A percentile compares a stretch with the other conserved stretches of the same genome.
phyloP scores from a whole-genome alignment of 2,888 invertebrate genomes.

The Baronia brevicornis region DNA sequence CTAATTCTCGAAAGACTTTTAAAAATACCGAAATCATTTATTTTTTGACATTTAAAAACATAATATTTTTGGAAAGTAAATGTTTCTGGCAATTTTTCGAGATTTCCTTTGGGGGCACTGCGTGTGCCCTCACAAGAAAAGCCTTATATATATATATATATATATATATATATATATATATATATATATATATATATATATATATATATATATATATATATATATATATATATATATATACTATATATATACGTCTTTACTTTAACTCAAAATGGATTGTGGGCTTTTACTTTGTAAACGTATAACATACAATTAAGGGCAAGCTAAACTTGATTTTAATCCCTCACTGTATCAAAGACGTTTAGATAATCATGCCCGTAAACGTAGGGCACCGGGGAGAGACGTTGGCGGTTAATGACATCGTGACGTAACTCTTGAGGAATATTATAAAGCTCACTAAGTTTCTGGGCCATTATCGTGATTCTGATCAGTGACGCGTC shows the following conservation, averaged over 20 bases:
- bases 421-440: slow-evolving; percentile 54
- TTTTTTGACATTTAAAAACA: too few relatives aligned
- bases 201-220: too few relatives aligned
- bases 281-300: slow-evolving; percentile 11
- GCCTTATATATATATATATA: too few relatives aligned
- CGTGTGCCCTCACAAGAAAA: too few relatives aligned
- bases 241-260: slow-evolving; percentile 1
- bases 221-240: too few relatives aligned
- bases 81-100: too few relatives aligned
- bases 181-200: too few relatives aligned
- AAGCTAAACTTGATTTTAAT: slow-evolving; percentile 36
- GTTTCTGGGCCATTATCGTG: slow-evolving; percentile 58
- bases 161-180: too few relatives aligned
- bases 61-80: too few relatives aligned
- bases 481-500: slow-evolving; percentile 58
- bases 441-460: slow-evolving; percentile 59
- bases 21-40: too few relatives aligned
- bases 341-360: slow-evolving; percentile 47
- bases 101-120: too few relatives aligned
- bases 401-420: slow-evolving; percentile 42
- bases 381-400: slow-evolving; percentile 35
- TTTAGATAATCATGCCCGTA: slow-evolving; percentile 58
- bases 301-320: slow-evolving; percentile 43
- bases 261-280: slow-evolving; percentile 8
- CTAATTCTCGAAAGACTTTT: too few relatives aligned